These are phyloP conservation scores for Drosophila anomelani DNA, from an alignment of 2,888 invertebrate genomes.

Conservation along the genomic window DNA sequence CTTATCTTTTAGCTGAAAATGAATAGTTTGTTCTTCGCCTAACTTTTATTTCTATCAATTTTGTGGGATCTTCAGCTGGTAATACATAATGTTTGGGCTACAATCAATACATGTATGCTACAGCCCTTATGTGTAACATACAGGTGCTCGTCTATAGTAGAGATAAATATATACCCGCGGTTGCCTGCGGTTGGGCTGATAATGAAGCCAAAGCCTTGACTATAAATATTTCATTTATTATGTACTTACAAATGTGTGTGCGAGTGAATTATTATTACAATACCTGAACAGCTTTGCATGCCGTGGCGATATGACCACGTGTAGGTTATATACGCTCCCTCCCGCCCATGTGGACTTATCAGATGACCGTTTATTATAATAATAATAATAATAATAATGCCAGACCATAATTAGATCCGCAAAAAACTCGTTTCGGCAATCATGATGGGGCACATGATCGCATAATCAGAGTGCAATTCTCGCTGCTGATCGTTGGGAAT, in stretches of 20 bases:
- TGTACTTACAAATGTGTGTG: conserved; percentile 33
- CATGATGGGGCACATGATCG: conserved; percentile 51
- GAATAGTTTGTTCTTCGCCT: neutral
- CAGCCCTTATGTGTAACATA: conserved; percentile 4
- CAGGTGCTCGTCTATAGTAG: neutral
- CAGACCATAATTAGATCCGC: conserved; percentile 50
- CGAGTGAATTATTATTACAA: conserved; percentile 46
- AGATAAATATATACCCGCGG: conserved; percentile 1
- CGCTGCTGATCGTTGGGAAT: conserved; percentile 10
- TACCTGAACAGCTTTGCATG: conserved; percentile 23
- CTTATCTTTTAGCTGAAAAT: conserved; percentile 3
- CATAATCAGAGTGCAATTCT: conserved; percentile 44
- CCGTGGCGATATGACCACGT: conserved; percentile 26
- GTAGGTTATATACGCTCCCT: conserved; percentile 9
- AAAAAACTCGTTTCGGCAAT: conserved; percentile 49
- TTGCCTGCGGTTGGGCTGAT: conserved; percentile 37
- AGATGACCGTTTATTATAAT: conserved; percentile 38
- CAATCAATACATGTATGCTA: neutral
- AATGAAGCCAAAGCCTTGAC: conserved; percentile 52
- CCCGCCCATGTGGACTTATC: conserved; percentile 35
- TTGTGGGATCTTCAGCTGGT: conserved; percentile 1
- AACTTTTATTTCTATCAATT: conserved; percentile 3
- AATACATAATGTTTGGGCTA: conserved; percentile 1
- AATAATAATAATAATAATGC: conserved; percentile 12
- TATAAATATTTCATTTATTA: conserved; percentile 53